Evolutionary conservation across 2,113 vertebrate genomes (phyloP).

Genomic region (Capreolus pygargus): DNA sequence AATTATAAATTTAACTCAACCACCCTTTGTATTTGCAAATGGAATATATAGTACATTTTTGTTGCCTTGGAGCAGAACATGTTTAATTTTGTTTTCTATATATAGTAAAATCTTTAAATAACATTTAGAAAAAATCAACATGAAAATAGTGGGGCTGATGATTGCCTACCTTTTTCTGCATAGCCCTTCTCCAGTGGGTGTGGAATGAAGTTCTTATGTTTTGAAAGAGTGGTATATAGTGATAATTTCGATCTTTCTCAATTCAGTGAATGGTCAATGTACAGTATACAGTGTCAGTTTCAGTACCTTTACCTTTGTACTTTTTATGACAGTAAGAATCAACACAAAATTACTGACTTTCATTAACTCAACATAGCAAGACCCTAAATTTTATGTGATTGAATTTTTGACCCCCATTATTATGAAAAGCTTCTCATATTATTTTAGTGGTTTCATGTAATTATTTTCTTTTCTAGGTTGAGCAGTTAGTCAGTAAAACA

Average conservation of each 20-base stretch:
- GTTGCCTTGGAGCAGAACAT: background rate
- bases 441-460: background rate
- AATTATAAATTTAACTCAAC: background rate
- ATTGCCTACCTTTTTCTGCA: background rate
- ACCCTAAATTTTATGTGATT: slow-evolving; percentile 18
- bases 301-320: background rate
- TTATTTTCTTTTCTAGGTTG: slow-evolving; percentile 75
- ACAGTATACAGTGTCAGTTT: background rate
- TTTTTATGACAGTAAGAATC: slow-evolving; percentile 18
- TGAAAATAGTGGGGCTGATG: slow-evolving; percentile 11
- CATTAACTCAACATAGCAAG: background rate
- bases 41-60: background rate
- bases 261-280: background rate
- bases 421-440: background rate
- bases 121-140: slow-evolving; percentile 1
- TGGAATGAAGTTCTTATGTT: background rate
- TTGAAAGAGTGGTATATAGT: background rate
- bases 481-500: slow-evolving; percentile 82
- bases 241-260: background rate
- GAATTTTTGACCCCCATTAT: slow-evolving; percentile 13
- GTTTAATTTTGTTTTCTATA: slow-evolving; percentile 36
- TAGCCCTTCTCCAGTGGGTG: background rate
- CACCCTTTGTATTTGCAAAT: slow-evolving; percentile 21
- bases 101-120: slow-evolving; percentile 23
- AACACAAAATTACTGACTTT: slow-evolving; percentile 28